Base-by-base conservation (phyloP, 2,797 vertebrate species). In the Diceros bicornis region DNA sequence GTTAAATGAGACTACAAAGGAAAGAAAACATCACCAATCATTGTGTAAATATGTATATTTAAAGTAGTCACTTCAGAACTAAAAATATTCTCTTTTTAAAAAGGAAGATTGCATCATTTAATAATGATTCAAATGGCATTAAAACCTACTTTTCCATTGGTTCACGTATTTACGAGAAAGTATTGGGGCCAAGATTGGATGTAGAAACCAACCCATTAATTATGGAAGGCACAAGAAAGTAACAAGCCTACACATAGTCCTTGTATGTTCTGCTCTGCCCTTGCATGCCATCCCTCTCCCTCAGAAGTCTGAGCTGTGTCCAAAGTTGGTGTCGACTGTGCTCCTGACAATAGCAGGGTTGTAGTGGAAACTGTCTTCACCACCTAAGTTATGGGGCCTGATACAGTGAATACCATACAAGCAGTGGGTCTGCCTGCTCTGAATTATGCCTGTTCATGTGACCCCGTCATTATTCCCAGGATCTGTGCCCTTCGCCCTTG, bases 401-500 rank as follows among this genome's bases (percentile, higher is more conserved):
- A 78, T 82, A 78, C 75, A 97, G 83, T 96, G 92, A 90, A 27
- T 79, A 44, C 25, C n/a, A 95, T 77, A 91, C 64, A 96, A 82
- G 59, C 59, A 83, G 62, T 66, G 68, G 44, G 47, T 41, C 62
- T 89, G 83, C 57, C 32, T 95, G 69, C 55, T 27, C 87, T 96
- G 72, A 97, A 29, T 97, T 87, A 92, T 89, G 94, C 50, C 37
- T 95, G 57, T 79, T 86, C 84, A 88, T 92, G 66, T 96, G 97
- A 96, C 96, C 77, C 32, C 71, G 68, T 97, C 85, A 91, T 97
- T 96, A 97, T 96, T 97, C 81, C 69, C 92, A 96, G 83, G 62
- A 96, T 92, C 62, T 81, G 52, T 96, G 96, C 92, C 96, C 97
- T 97, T 97, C 84, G 55, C 91, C 68, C 93, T 95, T 96, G 87